Percentiles rank a stretch among this genome's conserved stretches.
phyloP scores from a whole-genome alignment of 2,797 vertebrate species.

The Peromyscus melanophrys region DNA sequence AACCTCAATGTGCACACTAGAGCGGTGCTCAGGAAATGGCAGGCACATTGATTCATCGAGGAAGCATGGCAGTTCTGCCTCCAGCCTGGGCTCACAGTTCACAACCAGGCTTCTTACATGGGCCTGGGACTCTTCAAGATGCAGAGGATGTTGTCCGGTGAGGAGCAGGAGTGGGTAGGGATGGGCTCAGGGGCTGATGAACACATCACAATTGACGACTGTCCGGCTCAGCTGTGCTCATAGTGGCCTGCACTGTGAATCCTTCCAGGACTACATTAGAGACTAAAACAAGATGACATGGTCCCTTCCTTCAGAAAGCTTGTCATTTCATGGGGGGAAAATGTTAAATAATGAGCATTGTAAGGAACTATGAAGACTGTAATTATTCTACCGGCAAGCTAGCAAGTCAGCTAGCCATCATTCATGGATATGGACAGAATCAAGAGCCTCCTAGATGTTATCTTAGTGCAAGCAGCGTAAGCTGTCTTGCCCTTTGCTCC shows the following conservation, averaged over 20 bases:
- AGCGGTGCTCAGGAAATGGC: neutral
- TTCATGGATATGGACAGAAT: neutral
- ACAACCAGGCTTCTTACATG: neutral
- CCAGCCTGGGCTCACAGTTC: neutral
- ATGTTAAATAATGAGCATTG: fast-evolving
- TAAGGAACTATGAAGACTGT: neutral
- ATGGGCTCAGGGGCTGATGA: neutral
- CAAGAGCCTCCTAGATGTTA: neutral
- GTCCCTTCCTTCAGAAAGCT: neutral
- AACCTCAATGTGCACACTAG: neutral
- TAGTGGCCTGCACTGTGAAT: neutral
- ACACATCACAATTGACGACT: neutral
- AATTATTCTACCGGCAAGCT: neutral
- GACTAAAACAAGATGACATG: neutral
- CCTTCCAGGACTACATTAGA: too few species aligned
- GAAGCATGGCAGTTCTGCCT: neutral
- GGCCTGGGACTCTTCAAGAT: neutral
- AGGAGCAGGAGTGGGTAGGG: too few species aligned
- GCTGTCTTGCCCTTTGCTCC: neutral
- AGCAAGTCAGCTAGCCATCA: fast-evolving
- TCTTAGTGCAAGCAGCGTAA: too few species aligned
- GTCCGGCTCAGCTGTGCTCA: too few species aligned
- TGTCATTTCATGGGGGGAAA: neutral
- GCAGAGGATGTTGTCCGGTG: too few species aligned
- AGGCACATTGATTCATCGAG: neutral